Percentiles rank a stretch among this genome's conserved stretches.
Conservation (phyloP, 2,797 vertebrate species). For the Syncerus caffer region DNA sequence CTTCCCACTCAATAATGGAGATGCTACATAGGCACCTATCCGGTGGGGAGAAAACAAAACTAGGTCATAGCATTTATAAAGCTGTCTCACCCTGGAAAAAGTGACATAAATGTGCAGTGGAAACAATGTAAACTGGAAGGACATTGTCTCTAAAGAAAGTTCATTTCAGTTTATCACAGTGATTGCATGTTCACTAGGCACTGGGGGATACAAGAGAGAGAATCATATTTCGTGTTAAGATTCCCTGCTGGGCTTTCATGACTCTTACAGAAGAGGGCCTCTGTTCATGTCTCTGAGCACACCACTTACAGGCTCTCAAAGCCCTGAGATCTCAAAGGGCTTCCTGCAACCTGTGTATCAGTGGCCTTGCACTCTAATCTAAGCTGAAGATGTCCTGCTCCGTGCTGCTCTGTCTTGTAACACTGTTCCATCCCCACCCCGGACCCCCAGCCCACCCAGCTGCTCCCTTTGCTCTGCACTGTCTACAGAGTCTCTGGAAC, state of each 20-base stretch:
- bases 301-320: not conserved
- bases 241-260: not conserved
- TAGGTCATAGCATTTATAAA: not conserved
- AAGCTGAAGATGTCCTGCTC: not conserved
- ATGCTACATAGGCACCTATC: not conserved
- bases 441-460: not conserved
- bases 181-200: not conserved
- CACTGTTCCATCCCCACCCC: not conserved
- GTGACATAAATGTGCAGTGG: not conserved
- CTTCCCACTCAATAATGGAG: not conserved
- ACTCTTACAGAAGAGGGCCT: not conserved
- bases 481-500: not conserved
- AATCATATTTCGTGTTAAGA: not conserved
- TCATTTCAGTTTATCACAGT: not conserved
- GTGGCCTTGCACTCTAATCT: not conserved
- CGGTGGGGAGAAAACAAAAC: not conserved
- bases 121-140: not conserved
- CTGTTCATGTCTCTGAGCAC: not conserved
- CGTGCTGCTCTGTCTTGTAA: fast-evolving
- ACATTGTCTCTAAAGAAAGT: not conserved
- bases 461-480: too few species aligned
- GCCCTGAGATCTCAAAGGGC: not conserved
- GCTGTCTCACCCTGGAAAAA: not conserved
- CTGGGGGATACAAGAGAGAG: not conserved
- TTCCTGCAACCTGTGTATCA: not conserved